phyloP scores from a whole-genome alignment of 1,140 invertebrate species.

The Scaptomyza pallida region DNA sequence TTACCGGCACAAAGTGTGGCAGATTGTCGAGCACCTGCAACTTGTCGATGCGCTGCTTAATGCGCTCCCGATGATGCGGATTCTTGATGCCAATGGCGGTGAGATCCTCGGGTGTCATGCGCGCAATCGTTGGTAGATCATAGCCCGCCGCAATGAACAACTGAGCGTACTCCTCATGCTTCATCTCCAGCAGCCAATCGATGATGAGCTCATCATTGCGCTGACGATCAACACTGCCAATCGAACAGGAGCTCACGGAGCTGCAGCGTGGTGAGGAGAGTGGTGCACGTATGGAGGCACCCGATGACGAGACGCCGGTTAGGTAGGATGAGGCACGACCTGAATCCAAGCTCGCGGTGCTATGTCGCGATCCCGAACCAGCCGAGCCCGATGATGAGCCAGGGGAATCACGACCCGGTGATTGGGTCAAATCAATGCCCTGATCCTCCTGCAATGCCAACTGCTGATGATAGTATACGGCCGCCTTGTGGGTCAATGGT shows the following conservation, averaged over 20 bases:
- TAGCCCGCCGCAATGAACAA: slow-evolving; percentile 98
- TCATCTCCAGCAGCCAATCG: slow-evolving; percentile 96
- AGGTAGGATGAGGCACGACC: slow-evolving; percentile 91
- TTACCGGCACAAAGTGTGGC: slow-evolving; percentile 95
- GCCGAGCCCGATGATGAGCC: slow-evolving; percentile 93
- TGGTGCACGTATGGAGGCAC: slow-evolving; percentile 76
- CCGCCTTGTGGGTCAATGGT: slow-evolving; percentile 88
- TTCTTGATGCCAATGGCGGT: slow-evolving; percentile 96
- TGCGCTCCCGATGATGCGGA: slow-evolving; percentile 96
- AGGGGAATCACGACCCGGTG: slow-evolving; percentile 94
- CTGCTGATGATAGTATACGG: slow-evolving; percentile 90
- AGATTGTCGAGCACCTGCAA: slow-evolving; percentile 97
- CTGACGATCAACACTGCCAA: slow-evolving; percentile 87
- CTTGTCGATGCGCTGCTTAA: slow-evolving; percentile 98
- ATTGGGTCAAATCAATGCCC: slow-evolving; percentile 90
- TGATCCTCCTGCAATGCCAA: slow-evolving; percentile 89
- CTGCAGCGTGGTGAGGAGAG: slow-evolving; percentile 86
- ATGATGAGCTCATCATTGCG: slow-evolving; percentile 94
- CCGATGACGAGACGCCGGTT: slow-evolving; percentile 81
- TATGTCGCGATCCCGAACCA: slow-evolving; percentile 91
- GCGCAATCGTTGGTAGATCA: slow-evolving; percentile 97
- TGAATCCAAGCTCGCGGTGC: slow-evolving; percentile 95
- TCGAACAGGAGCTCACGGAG: slow-evolving; percentile 89
- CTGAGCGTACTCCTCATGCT: slow-evolving; percentile 97
- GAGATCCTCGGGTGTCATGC: slow-evolving; percentile 98